A percentile compares a stretch with the other conserved stretches of the same genome.
Evolutionary conservation across 2,113 vertebrate genomes (phyloP).

Genomic region (Hepsetus odoe): DNA sequence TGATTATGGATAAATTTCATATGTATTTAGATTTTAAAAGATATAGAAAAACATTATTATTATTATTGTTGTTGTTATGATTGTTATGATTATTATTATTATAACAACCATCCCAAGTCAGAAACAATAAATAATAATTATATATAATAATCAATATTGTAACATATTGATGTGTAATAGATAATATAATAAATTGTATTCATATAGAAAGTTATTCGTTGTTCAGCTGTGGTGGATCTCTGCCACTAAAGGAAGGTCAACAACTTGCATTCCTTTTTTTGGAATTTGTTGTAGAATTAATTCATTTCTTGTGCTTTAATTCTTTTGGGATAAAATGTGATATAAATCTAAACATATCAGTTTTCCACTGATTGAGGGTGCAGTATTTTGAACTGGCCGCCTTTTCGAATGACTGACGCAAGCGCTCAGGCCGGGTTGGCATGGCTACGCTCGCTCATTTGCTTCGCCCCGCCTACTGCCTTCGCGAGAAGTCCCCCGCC

Average conservation of each 20-base stretch:
- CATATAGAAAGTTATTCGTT: neutral
- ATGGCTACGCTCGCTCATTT: neutral
- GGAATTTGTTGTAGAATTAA: neutral
- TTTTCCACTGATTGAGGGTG: neutral
- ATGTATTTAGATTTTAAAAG: no score
- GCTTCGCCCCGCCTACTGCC: neutral
- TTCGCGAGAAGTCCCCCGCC: neutral
- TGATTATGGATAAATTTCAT: no score
- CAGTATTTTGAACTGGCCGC: slow-evolving; percentile 61
- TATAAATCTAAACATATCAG: no score
- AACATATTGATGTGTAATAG: neutral
- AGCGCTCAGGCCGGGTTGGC: slow-evolving; percentile 10
- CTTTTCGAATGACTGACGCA: slow-evolving; percentile 65
- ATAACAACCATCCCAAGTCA: no score
- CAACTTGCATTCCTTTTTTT: neutral
- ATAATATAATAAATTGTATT: neutral
- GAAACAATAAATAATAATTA: neutral
- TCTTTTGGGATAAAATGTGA: no score
- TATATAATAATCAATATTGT: neutral
- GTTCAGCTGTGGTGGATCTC: neutral
- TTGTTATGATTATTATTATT: no score
- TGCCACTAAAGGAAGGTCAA: neutral
- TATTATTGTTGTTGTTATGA: no score
- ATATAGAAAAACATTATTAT: no score
- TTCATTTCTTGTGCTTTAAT: no score